phyloP scores from a whole-genome alignment of 2,888 invertebrate species.

The Hirtodrosophila histrioides region DNA sequence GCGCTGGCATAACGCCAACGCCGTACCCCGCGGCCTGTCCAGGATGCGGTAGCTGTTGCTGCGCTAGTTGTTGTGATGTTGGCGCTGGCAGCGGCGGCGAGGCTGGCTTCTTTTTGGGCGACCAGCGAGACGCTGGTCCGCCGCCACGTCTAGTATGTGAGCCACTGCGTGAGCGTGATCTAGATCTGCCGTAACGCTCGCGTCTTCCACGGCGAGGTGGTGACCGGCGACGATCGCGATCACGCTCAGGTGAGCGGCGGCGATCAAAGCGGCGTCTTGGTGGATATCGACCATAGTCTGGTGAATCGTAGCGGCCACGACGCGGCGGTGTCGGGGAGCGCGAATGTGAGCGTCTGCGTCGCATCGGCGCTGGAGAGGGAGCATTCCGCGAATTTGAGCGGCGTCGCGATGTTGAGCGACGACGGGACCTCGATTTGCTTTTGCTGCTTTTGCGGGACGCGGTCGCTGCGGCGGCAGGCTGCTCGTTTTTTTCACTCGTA shows the following conservation, averaged over 20 bases:
- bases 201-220: conserved; percentile 70
- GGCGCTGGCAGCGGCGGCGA: conserved; percentile 70
- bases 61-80: conserved; percentile 41
- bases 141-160: conserved; percentile 71
- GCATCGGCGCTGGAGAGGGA: conserved; percentile 65
- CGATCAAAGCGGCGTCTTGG: conserved; percentile 69
- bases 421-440: conserved; percentile 59
- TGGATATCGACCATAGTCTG: conserved; percentile 77
- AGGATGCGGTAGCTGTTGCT: conserved; percentile 48
- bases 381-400: conserved; percentile 76
- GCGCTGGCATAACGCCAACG: conserved; percentile 70
- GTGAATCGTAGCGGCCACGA: conserved; percentile 78
- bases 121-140: conserved; percentile 74
- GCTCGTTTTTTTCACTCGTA: conserved; percentile 62
- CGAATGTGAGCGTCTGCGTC: conserved; percentile 80
- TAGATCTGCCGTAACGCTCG: conserved; percentile 69
- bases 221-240: conserved; percentile 70
- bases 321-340: conserved; percentile 80
- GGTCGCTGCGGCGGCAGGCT: conserved; percentile 10
- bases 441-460: conserved; percentile 49
- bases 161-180: conserved; percentile 77
- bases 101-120: conserved; percentile 79
- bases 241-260: conserved; percentile 79
- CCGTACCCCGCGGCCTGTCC: conserved; percentile 61
- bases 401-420: conserved; percentile 59